phyloP scores from a whole-genome alignment of 2,113 vertebrate genomes.

The Siniperca chuatsi region DNA sequence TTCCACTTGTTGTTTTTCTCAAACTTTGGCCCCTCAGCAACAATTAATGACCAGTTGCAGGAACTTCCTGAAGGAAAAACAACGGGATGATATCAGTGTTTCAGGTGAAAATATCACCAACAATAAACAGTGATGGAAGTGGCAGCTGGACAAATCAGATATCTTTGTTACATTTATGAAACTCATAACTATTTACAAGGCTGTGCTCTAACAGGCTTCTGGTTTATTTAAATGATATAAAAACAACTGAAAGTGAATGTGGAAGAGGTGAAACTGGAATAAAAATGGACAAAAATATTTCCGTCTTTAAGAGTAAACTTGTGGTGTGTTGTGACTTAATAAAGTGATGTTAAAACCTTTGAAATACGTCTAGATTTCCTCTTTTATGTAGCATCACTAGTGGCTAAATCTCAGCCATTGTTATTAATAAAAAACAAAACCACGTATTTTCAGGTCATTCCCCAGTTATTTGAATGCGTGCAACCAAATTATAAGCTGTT shows the following conservation, averaged over 20 bases:
- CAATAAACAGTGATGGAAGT: slow-evolving; percentile 59
- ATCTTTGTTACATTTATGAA: slow-evolving; percentile 30
- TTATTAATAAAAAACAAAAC: background rate
- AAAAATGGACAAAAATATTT: background rate
- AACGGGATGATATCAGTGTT: slow-evolving; percentile 68
- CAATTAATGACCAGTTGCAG: slow-evolving; percentile 72
- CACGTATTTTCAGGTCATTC: no score
- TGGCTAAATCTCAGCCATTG: background rate
- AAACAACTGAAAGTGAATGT: slow-evolving; percentile 23
- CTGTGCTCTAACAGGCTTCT: slow-evolving; percentile 9
- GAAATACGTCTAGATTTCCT: background rate
- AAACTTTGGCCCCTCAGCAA: slow-evolving; percentile 65
- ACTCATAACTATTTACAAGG: slow-evolving; percentile 40
- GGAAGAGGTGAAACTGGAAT: background rate
- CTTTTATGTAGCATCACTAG: background rate
- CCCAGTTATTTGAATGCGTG: background rate
- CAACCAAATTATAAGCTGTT: background rate
- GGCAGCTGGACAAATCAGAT: slow-evolving; percentile 36
- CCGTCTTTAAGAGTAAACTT: background rate
- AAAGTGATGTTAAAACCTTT: background rate
- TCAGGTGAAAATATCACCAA: slow-evolving; percentile 72
- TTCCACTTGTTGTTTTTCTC: slow-evolving; percentile 57
- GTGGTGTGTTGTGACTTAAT: background rate
- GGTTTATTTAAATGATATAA: slow-evolving; percentile 16
- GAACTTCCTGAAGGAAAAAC: slow-evolving; percentile 82